These are phyloP conservation scores for Hylomyscus alleni DNA, from an alignment of 2,797 vertebrate genomes.

Conservation along the genomic window DNA sequence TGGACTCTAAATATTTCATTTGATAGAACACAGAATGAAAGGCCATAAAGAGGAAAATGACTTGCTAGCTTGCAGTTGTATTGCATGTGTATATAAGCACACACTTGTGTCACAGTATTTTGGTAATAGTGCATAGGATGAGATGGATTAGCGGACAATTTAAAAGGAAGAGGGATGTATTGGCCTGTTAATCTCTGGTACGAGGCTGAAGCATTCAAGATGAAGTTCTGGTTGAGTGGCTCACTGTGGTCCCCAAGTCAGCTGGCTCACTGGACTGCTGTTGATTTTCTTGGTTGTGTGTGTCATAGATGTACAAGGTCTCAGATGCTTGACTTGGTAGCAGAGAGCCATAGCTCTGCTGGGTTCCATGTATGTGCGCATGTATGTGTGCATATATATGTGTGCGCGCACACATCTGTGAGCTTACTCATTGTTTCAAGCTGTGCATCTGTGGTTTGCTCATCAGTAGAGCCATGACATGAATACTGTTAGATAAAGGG, in stretches of 20 bases:
- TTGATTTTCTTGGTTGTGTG: neutral
- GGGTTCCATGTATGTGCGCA: too few species aligned
- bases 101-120: neutral
- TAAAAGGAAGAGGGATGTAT: neutral
- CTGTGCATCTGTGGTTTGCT: conserved; percentile 3
- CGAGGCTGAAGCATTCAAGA: accelerated
- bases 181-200: accelerated
- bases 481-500: neutral
- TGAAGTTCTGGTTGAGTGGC: neutral
- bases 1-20: neutral
- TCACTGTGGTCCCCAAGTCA: accelerated
- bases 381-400: too few species aligned
- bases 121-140: neutral
- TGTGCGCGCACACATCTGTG: neutral
- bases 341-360: neutral
- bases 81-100: neutral
- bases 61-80: neutral
- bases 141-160: neutral
- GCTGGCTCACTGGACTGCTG: accelerated
- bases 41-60: conserved; percentile 1
- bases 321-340: neutral
- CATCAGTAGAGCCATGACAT: neutral
- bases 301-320: neutral
- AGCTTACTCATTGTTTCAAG: neutral
- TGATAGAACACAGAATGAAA: neutral